Evolutionary conservation across 2,797 vertebrate species (phyloP).

Genomic region (Hoplostethus mediterraneus): DNA sequence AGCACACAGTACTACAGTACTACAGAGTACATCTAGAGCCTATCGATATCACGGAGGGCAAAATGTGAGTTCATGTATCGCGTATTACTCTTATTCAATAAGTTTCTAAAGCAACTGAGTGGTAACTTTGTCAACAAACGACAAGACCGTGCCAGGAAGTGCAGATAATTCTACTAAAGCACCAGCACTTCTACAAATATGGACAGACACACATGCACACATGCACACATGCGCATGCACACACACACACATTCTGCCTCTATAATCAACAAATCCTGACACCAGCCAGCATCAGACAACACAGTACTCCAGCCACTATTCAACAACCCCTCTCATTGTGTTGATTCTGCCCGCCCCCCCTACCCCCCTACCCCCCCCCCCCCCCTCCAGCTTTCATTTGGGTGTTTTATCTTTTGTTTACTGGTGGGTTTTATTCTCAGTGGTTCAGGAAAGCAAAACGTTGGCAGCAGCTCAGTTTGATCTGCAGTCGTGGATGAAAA

Average conservation of each 20-base stretch:
- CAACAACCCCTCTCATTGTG: slow-evolving; percentile 69
- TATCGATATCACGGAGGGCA: background rate
- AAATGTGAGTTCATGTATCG: background rate
- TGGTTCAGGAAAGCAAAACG: slow-evolving; percentile 62
- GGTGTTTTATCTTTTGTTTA: slow-evolving; percentile 79
- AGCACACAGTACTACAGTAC: slow-evolving; percentile 22
- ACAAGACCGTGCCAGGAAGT: background rate
- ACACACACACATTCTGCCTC: slow-evolving; percentile 9
- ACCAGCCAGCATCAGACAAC: slow-evolving; percentile 56
- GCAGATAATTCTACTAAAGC: slow-evolving; percentile 26
- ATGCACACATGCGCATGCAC: background rate
- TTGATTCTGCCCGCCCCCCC: slow-evolving; percentile 60
- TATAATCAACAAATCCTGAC: slow-evolving; percentile 51
- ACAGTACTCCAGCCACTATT: slow-evolving; percentile 32
- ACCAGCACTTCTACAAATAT: slow-evolving; percentile 10
- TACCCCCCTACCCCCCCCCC: background rate
- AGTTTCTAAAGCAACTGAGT: background rate
- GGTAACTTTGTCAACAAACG: background rate
- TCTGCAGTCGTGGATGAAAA: slow-evolving; percentile 73
- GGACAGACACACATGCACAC: slow-evolving; percentile 4
- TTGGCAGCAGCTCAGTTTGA: slow-evolving; percentile 79
- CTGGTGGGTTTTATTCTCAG: slow-evolving; percentile 66
- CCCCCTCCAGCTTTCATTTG: slow-evolving; percentile 68
- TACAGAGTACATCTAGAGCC: background rate
- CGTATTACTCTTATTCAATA: too few relatives aligned